These are phyloP conservation scores for Lycophotia porphyrea DNA, from an alignment of 2,888 invertebrate genomes.

Conservation along the genomic window DNA sequence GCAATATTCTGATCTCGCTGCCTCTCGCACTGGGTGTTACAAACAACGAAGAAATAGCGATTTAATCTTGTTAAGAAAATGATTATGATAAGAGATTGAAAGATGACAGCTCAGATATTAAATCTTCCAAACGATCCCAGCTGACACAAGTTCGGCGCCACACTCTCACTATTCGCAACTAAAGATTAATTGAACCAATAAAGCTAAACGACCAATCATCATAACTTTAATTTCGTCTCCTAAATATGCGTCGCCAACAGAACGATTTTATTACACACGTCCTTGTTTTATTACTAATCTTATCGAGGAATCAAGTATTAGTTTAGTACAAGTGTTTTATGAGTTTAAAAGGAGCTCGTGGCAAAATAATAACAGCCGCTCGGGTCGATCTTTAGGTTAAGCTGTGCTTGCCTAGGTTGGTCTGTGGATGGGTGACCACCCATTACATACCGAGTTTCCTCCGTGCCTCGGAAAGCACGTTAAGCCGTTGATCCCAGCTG, in stretches of 20 bases:
- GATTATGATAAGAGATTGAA: slow-evolving; percentile 15
- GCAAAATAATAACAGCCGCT: no score
- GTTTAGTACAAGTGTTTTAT: slow-evolving; percentile 50
- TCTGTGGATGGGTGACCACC: no score
- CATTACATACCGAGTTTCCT: no score
- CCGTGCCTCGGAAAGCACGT: no score
- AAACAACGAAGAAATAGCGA: not conserved
- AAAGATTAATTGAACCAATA: slow-evolving; percentile 59
- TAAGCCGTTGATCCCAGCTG: no score
- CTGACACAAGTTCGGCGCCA: slow-evolving; percentile 33
- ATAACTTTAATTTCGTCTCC: slow-evolving; percentile 50
- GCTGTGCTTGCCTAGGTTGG: no score
- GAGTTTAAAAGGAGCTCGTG: no score
- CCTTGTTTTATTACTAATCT: slow-evolving; percentile 43
- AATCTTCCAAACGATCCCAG: slow-evolving; percentile 12
- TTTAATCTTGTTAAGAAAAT: slow-evolving; percentile 20
- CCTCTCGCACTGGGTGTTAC: not conserved
- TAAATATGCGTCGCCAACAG: slow-evolving; percentile 40
- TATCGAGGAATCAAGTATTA: slow-evolving; percentile 49
- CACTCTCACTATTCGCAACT: slow-evolving; percentile 18
- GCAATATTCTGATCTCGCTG: not conserved
- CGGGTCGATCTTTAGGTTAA: no score
- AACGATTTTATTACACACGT: slow-evolving; percentile 48
- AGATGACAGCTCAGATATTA: slow-evolving; percentile 17
- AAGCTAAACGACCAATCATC: slow-evolving; percentile 50